phyloP scores from a whole-genome alignment of 1,140 invertebrate genomes.

The Drosophila mayri region DNA sequence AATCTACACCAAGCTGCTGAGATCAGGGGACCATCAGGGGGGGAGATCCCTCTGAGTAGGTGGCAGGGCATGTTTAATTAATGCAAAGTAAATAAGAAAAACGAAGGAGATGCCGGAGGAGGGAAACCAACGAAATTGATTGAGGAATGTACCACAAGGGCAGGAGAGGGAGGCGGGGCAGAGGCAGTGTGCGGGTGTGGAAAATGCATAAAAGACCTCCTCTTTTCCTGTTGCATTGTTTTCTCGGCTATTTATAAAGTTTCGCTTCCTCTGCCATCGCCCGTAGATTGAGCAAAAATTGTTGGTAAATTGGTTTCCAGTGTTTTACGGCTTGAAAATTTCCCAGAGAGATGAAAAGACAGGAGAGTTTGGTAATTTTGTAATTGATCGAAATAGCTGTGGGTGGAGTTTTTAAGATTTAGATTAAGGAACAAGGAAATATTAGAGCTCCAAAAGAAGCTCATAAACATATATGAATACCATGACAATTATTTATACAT shows the following conservation, averaged over 20 bases:
- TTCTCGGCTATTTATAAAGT: slow-evolving; percentile 72
- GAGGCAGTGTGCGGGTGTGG: neutral
- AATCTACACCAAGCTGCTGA: slow-evolving; percentile 56
- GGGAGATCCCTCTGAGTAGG: slow-evolving; percentile 42
- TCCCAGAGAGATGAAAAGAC: neutral
- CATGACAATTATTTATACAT: slow-evolving; percentile 20
- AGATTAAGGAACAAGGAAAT: neutral
- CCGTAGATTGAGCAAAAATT: slow-evolving; percentile 73
- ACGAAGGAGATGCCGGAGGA: slow-evolving; percentile 40
- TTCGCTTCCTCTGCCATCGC: slow-evolving; percentile 27
- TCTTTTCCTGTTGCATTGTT: slow-evolving; percentile 58
- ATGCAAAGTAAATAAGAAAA: slow-evolving; percentile 82
- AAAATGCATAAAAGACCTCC: slow-evolving; percentile 16
- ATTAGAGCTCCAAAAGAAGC: neutral
- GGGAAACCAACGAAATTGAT: slow-evolving; percentile 73
- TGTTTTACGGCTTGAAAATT: slow-evolving; percentile 44
- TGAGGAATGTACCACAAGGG: slow-evolving; percentile 70
- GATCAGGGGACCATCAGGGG: neutral
- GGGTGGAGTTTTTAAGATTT: slow-evolving; percentile 13
- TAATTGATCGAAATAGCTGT: slow-evolving; percentile 19
- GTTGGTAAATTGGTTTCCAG: slow-evolving; percentile 76
- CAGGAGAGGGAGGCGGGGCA: neutral
- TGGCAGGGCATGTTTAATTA: slow-evolving; percentile 79
- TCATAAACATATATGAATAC: neutral
- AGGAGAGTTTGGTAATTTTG: slow-evolving; percentile 31